phyloP scores from a whole-genome alignment of 2,888 invertebrate genomes.

The Norana najaformis region DNA sequence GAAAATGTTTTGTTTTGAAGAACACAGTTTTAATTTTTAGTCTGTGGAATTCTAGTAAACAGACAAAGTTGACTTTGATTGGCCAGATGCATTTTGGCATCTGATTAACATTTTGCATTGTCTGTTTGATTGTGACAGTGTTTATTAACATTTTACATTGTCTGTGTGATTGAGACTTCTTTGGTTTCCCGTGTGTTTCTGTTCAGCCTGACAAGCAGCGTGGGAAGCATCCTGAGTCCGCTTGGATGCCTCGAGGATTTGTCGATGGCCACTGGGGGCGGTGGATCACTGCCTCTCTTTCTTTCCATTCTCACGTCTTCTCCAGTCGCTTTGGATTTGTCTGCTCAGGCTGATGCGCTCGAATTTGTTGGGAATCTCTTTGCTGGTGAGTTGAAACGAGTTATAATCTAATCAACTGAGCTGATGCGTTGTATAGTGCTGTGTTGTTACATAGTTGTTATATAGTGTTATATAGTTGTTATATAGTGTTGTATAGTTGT shows the following conservation, averaged over 20 bases:
- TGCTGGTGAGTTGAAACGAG: slow-evolving; percentile 61
- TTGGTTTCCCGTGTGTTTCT: background rate
- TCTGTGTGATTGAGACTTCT: too few relatives aligned
- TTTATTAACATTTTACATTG: too few relatives aligned
- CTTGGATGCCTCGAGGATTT: slow-evolving; percentile 60
- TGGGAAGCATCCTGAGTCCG: slow-evolving; percentile 44
- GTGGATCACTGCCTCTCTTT: slow-evolving; percentile 56
- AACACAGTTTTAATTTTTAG: background rate
- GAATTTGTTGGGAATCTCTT: slow-evolving; percentile 69
- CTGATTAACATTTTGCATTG: background rate
- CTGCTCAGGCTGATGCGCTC: slow-evolving; percentile 65
- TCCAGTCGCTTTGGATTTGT: slow-evolving; percentile 67
- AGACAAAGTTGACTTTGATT: background rate
- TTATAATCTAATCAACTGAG: background rate
- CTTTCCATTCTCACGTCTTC: slow-evolving; percentile 59
- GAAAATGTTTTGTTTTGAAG: background rate
- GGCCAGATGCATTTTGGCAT: background rate
- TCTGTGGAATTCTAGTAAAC: background rate
- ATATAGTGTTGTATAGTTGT: background rate
- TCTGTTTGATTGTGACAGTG: too few relatives aligned
- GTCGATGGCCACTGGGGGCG: slow-evolving; percentile 54
- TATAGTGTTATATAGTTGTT: background rate
- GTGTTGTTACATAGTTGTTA: background rate
- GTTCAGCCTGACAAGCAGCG: background rate
- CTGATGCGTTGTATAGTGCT: background rate